Percentiles rank a stretch among this genome's conserved stretches.
These are phyloP conservation scores for Polymixis flavicincta DNA, from an alignment of 2,888 invertebrate species.

Conservation along the genomic window DNA sequence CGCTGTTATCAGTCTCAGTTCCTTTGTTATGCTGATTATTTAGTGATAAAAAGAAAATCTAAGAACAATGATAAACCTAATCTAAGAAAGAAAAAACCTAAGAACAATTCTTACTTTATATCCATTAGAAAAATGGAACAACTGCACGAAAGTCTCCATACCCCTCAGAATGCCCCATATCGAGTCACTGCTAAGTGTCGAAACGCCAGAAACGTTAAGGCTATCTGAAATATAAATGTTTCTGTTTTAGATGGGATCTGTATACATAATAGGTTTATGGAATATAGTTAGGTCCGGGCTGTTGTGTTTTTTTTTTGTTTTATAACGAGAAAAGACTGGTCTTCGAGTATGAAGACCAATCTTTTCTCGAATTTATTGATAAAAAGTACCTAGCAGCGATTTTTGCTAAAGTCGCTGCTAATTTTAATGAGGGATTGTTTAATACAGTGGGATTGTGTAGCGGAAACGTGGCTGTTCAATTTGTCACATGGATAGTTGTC, in stretches of 20 bases:
- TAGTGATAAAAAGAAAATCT: background rate
- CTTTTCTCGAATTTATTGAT: too few relatives aligned
- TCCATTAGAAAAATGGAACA: constrained; percentile 88
- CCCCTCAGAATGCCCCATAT: constrained; percentile 97
- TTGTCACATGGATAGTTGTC: background rate
- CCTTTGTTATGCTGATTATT: background rate
- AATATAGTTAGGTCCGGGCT: background rate
- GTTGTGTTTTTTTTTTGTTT: too few relatives aligned
- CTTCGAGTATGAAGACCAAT: too few relatives aligned
- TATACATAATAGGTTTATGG: background rate
- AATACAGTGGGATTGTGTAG: background rate
- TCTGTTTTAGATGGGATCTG: background rate
- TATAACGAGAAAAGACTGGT: too few relatives aligned
- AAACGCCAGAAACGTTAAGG: constrained; percentile 70
- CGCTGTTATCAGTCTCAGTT: background rate
- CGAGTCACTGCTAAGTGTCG: constrained; percentile 78
- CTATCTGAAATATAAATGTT: constrained; percentile 73
- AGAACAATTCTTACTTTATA: constrained; percentile 65
- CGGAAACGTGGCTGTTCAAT: background rate
- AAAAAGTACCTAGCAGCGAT: too few relatives aligned
- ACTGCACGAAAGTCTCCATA: constrained; percentile 96
- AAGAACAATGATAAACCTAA: background rate
- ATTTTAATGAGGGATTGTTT: background rate
- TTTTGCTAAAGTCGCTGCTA: background rate
- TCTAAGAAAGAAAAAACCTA: too few relatives aligned